Percentiles rank a stretch among this genome's conserved stretches.
These are phyloP conservation scores for Pipistrellus nathusii DNA, from an alignment of 2,797 vertebrate species.

Conservation along the genomic window DNA sequence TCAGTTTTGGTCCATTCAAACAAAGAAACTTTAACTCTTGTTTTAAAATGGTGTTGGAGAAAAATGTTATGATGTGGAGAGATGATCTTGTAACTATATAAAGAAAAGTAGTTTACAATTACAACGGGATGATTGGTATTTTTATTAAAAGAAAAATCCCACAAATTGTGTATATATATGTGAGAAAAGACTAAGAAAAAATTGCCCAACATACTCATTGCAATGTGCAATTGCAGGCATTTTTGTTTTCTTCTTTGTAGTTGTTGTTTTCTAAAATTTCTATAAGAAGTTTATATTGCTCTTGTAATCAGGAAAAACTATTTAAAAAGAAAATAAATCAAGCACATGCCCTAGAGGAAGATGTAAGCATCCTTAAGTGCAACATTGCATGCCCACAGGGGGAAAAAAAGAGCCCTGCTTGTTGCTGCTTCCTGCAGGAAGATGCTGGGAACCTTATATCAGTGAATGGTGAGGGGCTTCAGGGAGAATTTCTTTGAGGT, in stretches of 20 bases:
- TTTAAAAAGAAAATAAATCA: conserved; percentile 30
- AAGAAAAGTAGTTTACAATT: conserved; percentile 30
- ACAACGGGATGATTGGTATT: conserved; percentile 38
- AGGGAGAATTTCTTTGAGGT: neutral
- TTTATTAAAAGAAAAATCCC: conserved; percentile 2
- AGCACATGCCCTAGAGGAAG: conserved; percentile 11
- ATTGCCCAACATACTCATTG: neutral
- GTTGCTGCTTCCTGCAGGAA: neutral
- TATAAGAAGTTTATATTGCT: conserved; percentile 6
- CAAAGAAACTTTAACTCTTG: conserved; percentile 35
- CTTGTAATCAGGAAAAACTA: conserved; percentile 54
- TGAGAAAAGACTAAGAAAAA: conserved; percentile 35
- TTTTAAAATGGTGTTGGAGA: conserved; percentile 33
- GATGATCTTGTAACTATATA: conserved; percentile 31
- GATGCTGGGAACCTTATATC: neutral
- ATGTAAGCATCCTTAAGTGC: neutral
- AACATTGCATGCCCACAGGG: conserved; percentile 6
- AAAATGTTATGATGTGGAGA: conserved; percentile 7
- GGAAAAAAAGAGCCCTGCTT: neutral
- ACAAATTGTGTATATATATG: neutral
- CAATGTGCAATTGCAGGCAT: neutral
- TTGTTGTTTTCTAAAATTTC: conserved; percentile 48
- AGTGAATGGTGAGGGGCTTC: neutral
- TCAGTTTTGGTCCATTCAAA: conserved; percentile 35
- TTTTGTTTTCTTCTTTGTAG: conserved; percentile 14